Evolutionary conservation across 2,113 vertebrate species (phyloP), one percentile per base, ranked within the genome.

Genomic region (Coracopsis vasa): DNA sequence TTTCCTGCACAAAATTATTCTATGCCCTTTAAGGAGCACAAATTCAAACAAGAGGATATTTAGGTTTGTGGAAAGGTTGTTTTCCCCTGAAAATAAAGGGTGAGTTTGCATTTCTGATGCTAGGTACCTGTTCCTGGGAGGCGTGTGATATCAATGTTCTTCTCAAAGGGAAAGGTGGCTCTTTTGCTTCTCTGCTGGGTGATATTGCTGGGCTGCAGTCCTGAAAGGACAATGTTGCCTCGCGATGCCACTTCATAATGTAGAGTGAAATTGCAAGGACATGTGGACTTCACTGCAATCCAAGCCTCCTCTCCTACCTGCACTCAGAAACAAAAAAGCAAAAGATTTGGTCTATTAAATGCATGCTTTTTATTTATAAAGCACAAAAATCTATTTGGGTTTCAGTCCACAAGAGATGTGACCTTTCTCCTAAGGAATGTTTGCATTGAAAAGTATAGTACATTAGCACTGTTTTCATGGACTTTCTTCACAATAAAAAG

Each of bases 151-250:
- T 97, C 98, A 16, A 97, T 81, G 48, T 91, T 98, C 86, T 97
- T 98, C 97, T 98, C 98, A 28, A 98, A 98, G 62, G 97, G 97
- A 4, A 14, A 28, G 7, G 98, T 93, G 3, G 97, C 98, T 66
- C 98, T 97, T 94, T 96, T 98, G 69, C 96, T 98, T 77, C 98
- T 96, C 88, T 98, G 98, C 79, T 93, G 97, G 5, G 98, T 98
- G 87, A 98, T 2, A 45, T 98, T 98, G 61, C 98, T 94, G 11
- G 96, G 94, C 87, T 99, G 98, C 86, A 98, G 95, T 21, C 99
- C 99, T 0, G 99, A 99, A 24, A 98, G 98, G 88, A 99, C 98
- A 8, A 99, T 99, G 97, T 99, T 99, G 47, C 99, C 99, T 56
- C 99, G 97, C 1, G 99, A 98, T 1, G 98, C 98, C 65, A 99